phyloP scores from a whole-genome alignment of 2,888 invertebrate species.

The Eudemis profundana region DNA sequence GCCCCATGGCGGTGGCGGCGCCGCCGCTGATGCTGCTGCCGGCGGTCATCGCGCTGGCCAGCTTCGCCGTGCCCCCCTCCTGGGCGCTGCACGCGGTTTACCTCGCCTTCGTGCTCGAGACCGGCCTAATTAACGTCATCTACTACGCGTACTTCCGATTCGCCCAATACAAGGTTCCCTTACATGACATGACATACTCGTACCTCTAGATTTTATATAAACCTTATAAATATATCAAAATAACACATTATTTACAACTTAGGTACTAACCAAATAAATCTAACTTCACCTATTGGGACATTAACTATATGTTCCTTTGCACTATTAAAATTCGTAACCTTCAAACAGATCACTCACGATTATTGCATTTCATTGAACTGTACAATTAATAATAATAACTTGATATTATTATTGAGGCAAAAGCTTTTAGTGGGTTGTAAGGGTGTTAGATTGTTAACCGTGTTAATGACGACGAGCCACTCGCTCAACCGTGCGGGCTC shows the following conservation, averaged over 20 bases:
- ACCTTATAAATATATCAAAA: too few species aligned
- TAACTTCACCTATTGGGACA: too few species aligned
- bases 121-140: slow-evolving; percentile 68
- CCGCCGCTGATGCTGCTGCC: slow-evolving; percentile 79
- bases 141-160: slow-evolving; percentile 71
- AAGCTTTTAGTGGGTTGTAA: not conserved
- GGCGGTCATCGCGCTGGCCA: slow-evolving; percentile 69
- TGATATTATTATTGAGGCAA: not conserved
- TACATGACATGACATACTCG: too few species aligned
- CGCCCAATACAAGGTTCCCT: slow-evolving; percentile 70
- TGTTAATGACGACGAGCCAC: slow-evolving; percentile 14
- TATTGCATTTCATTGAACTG: not conserved
- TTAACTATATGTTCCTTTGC: slow-evolving; percentile 56
- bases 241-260: too few species aligned
- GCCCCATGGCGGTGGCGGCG: slow-evolving; percentile 68
- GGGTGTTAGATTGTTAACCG: not conserved
- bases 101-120: slow-evolving; percentile 69
- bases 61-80: slow-evolving; percentile 70
- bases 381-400: not conserved
- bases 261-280: too few species aligned
- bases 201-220: too few species aligned
- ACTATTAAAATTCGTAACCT: not conserved
- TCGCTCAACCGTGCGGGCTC: slow-evolving; percentile 11
- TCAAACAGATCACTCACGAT: not conserved
- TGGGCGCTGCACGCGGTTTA: slow-evolving; percentile 70